These are phyloP conservation scores for Apotomis capreana DNA, from an alignment of 2,888 invertebrate genomes.

Conservation along the genomic window DNA sequence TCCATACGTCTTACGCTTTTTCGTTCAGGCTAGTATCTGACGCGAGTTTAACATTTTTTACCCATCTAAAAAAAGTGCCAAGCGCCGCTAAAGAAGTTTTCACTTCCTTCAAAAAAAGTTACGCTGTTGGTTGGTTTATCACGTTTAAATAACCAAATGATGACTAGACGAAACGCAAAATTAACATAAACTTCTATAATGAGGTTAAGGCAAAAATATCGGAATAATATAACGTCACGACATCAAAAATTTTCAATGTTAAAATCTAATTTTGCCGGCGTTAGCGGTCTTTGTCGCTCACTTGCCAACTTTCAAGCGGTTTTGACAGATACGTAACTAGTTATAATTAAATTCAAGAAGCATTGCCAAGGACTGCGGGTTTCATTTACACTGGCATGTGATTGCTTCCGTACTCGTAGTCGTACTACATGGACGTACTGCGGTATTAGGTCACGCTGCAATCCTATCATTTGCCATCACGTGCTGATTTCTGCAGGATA, in stretches of 20 bases:
- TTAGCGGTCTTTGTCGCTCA: slow-evolving; percentile 57
- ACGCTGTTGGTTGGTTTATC: too few species aligned
- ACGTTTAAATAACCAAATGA: too few species aligned
- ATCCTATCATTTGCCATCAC: background rate
- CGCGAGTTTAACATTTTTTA: too few species aligned
- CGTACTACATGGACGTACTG: background rate
- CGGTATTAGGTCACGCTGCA: background rate
- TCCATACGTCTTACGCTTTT: too few species aligned
- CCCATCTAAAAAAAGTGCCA: too few species aligned
- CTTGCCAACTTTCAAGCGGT: slow-evolving; percentile 77
- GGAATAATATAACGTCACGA: slow-evolving; percentile 41
- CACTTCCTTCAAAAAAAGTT: too few species aligned
- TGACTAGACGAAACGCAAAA: background rate
- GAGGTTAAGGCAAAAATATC: slow-evolving; percentile 45
- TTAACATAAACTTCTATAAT: slow-evolving; percentile 7
- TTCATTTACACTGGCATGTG: slow-evolving; percentile 41
- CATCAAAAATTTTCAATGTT: slow-evolving; percentile 54
- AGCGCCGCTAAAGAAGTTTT: too few species aligned
- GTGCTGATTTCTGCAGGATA: background rate
- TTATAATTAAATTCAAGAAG: slow-evolving; percentile 78
- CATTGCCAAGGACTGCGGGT: slow-evolving; percentile 74
- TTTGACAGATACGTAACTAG: slow-evolving; percentile 75
- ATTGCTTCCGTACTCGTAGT: slow-evolving; percentile 37
- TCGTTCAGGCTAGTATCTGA: too few species aligned
- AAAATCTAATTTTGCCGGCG: slow-evolving; percentile 68